Evolutionary conservation across 2,888 invertebrate species (phyloP).

Genomic region (Tanytarsus gracilentus): DNA sequence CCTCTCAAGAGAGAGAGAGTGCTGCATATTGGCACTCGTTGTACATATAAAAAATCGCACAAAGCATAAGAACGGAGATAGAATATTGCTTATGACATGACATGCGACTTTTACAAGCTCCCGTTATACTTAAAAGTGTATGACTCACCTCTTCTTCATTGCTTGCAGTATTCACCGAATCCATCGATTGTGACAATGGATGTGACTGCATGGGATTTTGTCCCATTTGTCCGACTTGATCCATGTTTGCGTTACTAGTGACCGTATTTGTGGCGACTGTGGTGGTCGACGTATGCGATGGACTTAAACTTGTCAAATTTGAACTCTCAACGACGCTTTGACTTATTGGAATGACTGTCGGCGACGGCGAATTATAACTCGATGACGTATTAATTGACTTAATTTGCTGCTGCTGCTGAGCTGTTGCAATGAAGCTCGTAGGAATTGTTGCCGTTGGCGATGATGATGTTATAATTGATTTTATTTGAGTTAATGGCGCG

Average conservation of each 20-base stretch:
- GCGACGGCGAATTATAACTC: constrained; percentile 13
- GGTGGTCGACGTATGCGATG: constrained; percentile 29
- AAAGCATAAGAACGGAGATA: too few species aligned
- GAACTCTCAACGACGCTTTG: background rate
- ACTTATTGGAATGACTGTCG: background rate
- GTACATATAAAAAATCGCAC: too few species aligned
- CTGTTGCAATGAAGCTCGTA: constrained; percentile 21
- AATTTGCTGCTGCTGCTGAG: constrained; percentile 26
- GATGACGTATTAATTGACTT: constrained; percentile 26
- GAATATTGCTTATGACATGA: too few species aligned
- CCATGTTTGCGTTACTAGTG: constrained; percentile 40
- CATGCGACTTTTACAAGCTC: too few species aligned
- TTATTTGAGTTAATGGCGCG: constrained; percentile 29
- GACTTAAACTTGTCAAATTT: constrained; percentile 31
- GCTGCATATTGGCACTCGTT: too few species aligned
- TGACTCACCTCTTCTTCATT: constrained; percentile 92
- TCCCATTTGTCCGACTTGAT: constrained; percentile 37
- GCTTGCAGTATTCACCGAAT: constrained; percentile 90
- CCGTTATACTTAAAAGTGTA: too few species aligned
- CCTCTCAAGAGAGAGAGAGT: too few species aligned
- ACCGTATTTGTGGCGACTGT: constrained; percentile 14
- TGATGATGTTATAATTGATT: constrained; percentile 24
- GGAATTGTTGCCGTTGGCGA: constrained; percentile 21
- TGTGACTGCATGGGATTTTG: constrained; percentile 59
- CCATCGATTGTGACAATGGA: constrained; percentile 93